Conservation (phyloP, 2,888 invertebrate species). For the Drosophila birchii region DNA sequence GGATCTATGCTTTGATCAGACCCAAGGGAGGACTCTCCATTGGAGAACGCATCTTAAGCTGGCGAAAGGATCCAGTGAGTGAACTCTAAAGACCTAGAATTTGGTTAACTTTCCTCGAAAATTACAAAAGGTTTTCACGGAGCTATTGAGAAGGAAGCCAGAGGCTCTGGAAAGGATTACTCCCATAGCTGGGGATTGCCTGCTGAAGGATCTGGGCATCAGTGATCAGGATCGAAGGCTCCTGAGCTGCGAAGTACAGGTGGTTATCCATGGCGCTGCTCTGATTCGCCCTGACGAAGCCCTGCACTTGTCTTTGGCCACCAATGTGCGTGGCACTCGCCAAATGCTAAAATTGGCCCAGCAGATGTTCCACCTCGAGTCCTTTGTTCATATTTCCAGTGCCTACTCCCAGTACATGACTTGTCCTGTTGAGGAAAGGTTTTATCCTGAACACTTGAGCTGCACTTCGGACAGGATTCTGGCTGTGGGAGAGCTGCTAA, state of each 20-base stretch:
- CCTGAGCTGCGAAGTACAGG: slow-evolving; percentile 46
- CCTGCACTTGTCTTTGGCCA: slow-evolving; percentile 87
- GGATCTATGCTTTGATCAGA: slow-evolving; percentile 86
- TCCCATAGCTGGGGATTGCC: slow-evolving; percentile 17
- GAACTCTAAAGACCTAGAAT: accelerated
- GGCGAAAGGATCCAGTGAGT: slow-evolving; percentile 8
- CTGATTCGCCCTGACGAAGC: slow-evolving; percentile 5
- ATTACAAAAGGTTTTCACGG: slow-evolving; percentile 7
- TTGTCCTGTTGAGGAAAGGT: slow-evolving; percentile 82
- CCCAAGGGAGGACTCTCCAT: slow-evolving; percentile 85
- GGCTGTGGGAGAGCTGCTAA: slow-evolving; percentile 75
- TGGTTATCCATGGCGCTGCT: slow-evolving; percentile 29
- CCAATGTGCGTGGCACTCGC: slow-evolving; percentile 89
- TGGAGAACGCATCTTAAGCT: slow-evolving; percentile 80
- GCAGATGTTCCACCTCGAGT: slow-evolving; percentile 86
- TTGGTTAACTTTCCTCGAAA: background rate
- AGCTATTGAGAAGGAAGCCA: slow-evolving; percentile 4
- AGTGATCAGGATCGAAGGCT: background rate
- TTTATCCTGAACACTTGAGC: slow-evolving; percentile 78
- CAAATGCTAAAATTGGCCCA: slow-evolving; percentile 87
- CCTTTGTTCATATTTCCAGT: slow-evolving; percentile 87
- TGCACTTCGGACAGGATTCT: slow-evolving; percentile 80
- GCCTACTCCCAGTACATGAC: slow-evolving; percentile 54
- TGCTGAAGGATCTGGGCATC: slow-evolving; percentile 9
- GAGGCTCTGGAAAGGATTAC: slow-evolving; percentile 10